Base-by-base conservation (phyloP, 2,888 invertebrate genomes). In the Anoncus sp. region DNA sequence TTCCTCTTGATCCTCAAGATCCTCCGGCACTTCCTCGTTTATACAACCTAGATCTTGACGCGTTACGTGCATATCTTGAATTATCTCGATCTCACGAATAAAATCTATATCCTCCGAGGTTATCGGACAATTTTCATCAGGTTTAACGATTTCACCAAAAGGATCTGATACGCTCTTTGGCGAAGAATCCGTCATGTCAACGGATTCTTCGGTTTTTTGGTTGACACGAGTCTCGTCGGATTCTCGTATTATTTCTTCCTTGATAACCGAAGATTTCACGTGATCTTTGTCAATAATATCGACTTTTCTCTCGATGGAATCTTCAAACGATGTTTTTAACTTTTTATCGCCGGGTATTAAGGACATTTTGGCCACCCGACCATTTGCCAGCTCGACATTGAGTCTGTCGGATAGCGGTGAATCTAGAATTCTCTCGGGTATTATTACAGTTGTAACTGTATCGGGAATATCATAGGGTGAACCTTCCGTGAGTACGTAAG, bases 391-490 rank as follows among this genome's bases (percentile, higher is more conserved):
- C 16, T 80, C 81, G 0, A 82, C 65, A 55, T 79, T 73, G 10
- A 85, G 59, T 45, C 76, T 80, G 20, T 73, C 70, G 1, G 76
- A 75, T 22, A 31, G 43, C 2, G 76, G 81, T 5, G 81, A 60
- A 20, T 59, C 40, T 9, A 73, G 16, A 2, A 69, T 65, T 55
- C 84, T 83, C 1, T 89, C 87, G 1, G 90, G 88, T 47, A 90
- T 88, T 16, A 90, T 87, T 0, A 90, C 89, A 2, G 90, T 90
- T 10, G 88, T 90, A 0, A 90, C 87, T 1, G 84, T 84, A 47
- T 90, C 89, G 7, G 90, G 90, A 63, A 91, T 90, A 3, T 90
- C 89, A 49, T 85, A 85, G 0, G 90, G 90, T 4, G 79, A 79
- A 57, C 89, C 90, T 82, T 90, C 90, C 0, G 88, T 87, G 3